Percentiles rank a stretch among this genome's conserved stretches.
These are phyloP conservation scores for Arnoldichthys spilopterus DNA, from an alignment of 2,797 vertebrate genomes.

Conservation along the genomic window DNA sequence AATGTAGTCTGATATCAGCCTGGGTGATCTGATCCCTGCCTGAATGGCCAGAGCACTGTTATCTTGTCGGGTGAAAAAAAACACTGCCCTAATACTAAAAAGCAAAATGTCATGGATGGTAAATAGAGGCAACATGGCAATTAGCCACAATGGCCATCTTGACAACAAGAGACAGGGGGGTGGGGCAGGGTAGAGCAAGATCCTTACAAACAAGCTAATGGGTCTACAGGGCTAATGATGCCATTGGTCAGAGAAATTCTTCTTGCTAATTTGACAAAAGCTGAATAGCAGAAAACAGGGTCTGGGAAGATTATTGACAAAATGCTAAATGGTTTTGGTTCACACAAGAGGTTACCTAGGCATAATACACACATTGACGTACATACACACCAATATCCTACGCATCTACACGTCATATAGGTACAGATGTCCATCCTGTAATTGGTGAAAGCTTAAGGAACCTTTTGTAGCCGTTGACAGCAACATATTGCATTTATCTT, in stretches of 20 bases:
- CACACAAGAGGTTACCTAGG: constrained; percentile 53
- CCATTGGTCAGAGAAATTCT: constrained; percentile 71
- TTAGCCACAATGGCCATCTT: constrained; percentile 64
- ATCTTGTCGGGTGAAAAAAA: constrained; percentile 73
- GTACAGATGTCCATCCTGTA: constrained; percentile 57
- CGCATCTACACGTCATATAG: constrained; percentile 27
- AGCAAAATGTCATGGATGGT: constrained; percentile 75
- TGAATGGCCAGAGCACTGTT: constrained; percentile 69
- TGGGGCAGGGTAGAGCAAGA: constrained; percentile 64
- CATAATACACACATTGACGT: constrained; percentile 50
- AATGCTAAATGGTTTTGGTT: constrained; percentile 58
- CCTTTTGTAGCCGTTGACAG: constrained; percentile 66
- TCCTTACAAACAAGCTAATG: constrained; percentile 75
- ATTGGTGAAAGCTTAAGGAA: constrained; percentile 66
- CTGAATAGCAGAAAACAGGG: constrained; percentile 63
- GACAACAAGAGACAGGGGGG: constrained; percentile 41
- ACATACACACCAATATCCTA: constrained; percentile 49
- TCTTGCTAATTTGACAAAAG: constrained; percentile 78
- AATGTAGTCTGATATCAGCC: constrained; percentile 66
- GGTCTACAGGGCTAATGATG: constrained; percentile 71
- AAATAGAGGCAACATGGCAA: constrained; percentile 74
- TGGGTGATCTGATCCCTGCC: constrained; percentile 68
- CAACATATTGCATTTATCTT: constrained; percentile 70
- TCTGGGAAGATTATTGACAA: constrained; percentile 72
- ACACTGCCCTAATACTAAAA: constrained; percentile 67